Conservation (phyloP, 1,140 invertebrate genomes). For the Trinorchestia longiramus region DNA sequence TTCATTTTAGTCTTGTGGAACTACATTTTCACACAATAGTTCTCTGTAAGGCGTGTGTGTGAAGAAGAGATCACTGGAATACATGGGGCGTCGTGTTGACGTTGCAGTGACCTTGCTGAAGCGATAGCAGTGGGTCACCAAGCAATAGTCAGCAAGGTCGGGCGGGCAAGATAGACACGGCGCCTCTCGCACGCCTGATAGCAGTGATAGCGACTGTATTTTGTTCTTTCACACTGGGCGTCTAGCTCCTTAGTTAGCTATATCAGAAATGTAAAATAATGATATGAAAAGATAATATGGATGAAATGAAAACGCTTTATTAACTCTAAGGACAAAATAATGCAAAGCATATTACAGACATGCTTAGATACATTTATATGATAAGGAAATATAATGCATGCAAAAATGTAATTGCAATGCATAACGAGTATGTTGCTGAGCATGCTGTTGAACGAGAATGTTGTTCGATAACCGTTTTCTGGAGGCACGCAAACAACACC, state of each 20-base stretch:
- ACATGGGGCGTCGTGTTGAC: not conserved
- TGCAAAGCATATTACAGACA: too few relatives aligned
- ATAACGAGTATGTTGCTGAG: not conserved
- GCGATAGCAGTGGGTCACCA: not conserved
- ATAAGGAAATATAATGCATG: not conserved
- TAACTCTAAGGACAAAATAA: too few relatives aligned
- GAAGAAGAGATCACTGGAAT: not conserved
- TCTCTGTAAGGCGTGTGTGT: not conserved
- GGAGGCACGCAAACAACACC: not conserved
- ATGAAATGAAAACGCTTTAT: too few relatives aligned
- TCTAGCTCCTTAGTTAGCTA: not conserved
- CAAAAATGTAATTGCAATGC: not conserved
- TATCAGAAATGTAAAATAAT: not conserved
- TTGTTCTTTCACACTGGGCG: not conserved
- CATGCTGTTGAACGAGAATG: too few relatives aligned
- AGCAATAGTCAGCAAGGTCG: not conserved
- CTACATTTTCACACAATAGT: not conserved
- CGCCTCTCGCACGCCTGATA: not conserved
- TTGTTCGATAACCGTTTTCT: not conserved
- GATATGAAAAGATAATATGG: not conserved
- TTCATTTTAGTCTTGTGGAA: not conserved
- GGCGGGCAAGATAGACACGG: not conserved
- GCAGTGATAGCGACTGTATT: not conserved
- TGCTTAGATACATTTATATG: too few relatives aligned
- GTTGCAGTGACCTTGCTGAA: not conserved